phyloP scores from a whole-genome alignment of 2,797 vertebrate genomes.

The Myotis daubentonii region DNA sequence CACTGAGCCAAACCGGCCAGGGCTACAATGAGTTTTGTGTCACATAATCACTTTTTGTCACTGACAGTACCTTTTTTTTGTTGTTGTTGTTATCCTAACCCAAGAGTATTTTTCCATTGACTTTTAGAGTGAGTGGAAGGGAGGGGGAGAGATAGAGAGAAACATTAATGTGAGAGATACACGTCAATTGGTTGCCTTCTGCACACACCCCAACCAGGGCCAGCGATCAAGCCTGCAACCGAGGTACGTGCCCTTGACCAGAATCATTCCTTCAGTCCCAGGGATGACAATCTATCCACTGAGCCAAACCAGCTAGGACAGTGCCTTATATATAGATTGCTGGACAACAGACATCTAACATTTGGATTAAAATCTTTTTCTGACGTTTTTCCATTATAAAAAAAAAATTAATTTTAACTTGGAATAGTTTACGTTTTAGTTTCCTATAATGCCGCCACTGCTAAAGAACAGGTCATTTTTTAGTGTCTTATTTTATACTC shows the following conservation, averaged over 20 bases:
- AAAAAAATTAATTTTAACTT: conserved; percentile 1
- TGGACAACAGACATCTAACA: background rate
- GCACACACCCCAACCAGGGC: too few relatives aligned
- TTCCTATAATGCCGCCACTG: conserved; percentile 1
- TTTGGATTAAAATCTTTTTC: background rate
- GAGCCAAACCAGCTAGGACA: background rate
- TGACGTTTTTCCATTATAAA: conserved; percentile 35
- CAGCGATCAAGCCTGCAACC: too few relatives aligned
- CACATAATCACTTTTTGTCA: background rate
- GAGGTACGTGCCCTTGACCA: too few relatives aligned
- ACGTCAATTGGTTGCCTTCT: too few relatives aligned
- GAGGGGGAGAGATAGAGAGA: too few relatives aligned
- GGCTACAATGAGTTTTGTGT: background rate
- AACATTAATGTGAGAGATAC: too few relatives aligned
- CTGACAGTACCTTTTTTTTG: background rate
- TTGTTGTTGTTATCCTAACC: too few relatives aligned
- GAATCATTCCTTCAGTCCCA: too few relatives aligned
- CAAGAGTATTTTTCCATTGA: too few relatives aligned
- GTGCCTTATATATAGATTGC: background rate
- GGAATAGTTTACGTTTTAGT: background rate
- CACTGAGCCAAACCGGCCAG: too few relatives aligned
- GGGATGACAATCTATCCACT: too few relatives aligned
- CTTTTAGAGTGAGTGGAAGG: too few relatives aligned
- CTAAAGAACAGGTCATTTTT: background rate
- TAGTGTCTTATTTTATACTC: conserved; percentile 46